A percentile compares a stretch with the other conserved stretches of the same genome.
Evolutionary conservation across 2,888 invertebrate genomes (phyloP).

Genomic region (Rhamphomyia laevipes): DNA sequence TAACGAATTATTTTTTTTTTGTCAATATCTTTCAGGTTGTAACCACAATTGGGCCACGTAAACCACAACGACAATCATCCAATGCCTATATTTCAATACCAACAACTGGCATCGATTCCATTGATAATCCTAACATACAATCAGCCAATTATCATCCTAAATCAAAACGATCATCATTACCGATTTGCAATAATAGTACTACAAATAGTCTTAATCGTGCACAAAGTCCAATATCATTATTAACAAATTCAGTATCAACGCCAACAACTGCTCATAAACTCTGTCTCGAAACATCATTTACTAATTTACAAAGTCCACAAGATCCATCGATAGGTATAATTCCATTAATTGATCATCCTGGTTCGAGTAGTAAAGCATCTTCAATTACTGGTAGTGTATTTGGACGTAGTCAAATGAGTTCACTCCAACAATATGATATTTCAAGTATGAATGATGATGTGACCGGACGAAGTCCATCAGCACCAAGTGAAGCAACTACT

Average conservation of each 20-base stretch:
- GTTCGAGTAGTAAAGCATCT: constrained; percentile 29
- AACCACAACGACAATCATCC: constrained; percentile 51
- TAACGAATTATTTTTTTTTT: no score
- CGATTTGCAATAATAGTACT: constrained; percentile 1
- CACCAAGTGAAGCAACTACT: constrained; percentile 31
- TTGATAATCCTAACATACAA: constrained; percentile 22
- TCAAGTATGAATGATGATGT: constrained; percentile 34
- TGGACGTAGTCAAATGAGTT: constrained; percentile 35
- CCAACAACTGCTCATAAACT: constrained; percentile 45
- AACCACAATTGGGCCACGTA: constrained; percentile 66
- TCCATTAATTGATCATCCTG: constrained; percentile 16
- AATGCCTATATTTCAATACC: constrained; percentile 37
- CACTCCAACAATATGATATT: constrained; percentile 37
- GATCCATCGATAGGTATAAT: constrained; percentile 12
- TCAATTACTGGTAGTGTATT: constrained; percentile 35
- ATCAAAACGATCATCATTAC: constrained; percentile 31
- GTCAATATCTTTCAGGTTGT: constrained; percentile 62
- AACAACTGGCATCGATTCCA: constrained; percentile 24
- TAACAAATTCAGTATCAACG: constrained; percentile 33
- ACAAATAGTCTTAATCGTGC: constrained; percentile 22
- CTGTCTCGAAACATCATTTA: constrained; percentile 65
- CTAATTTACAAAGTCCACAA: constrained; percentile 50
- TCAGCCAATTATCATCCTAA: not conserved
- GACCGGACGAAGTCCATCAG: constrained; percentile 29
- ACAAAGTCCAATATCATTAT: constrained; percentile 42